phyloP scores from a whole-genome alignment of 2,797 vertebrate genomes.

The Catamblyrhynchus diadema region DNA sequence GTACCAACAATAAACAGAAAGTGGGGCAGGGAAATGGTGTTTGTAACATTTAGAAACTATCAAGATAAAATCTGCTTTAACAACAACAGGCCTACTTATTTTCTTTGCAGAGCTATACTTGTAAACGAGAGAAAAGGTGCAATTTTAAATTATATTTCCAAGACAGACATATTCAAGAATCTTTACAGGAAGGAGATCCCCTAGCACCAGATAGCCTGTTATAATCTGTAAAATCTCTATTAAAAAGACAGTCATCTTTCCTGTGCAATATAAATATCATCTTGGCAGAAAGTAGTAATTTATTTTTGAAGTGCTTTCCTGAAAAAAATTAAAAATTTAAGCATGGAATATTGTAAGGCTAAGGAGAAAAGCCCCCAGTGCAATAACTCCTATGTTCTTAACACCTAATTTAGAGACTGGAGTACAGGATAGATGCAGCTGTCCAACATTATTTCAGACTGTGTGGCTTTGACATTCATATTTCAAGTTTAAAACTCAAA shows the following conservation, averaged over 20 bases:
- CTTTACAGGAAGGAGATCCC: not conserved
- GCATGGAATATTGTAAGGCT: not conserved
- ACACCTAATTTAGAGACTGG: not conserved
- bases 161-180: not conserved
- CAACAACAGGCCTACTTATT: not conserved
- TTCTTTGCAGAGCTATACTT: not conserved
- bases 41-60: not conserved
- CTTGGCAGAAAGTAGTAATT: not conserved
- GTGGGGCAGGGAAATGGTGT: fast-evolving
- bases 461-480: not conserved
- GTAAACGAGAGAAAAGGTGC: not conserved
- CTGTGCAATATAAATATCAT: not conserved
- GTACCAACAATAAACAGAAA: not conserved
- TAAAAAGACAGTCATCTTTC: not conserved
- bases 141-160: not conserved
- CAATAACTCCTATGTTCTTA: not conserved
- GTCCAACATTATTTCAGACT: not conserved
- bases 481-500: not conserved
- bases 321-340: not conserved
- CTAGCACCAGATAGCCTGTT: not conserved
- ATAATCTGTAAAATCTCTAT: not conserved
- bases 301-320: not conserved
- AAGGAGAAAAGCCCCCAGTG: not conserved
- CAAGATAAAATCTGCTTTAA: not conserved
- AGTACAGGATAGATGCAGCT: not conserved